A percentile compares a stretch with the other conserved stretches of the same genome.
phyloP scores from a whole-genome alignment of 2,113 vertebrate species.

The Cyphomyrus discorhynchus region DNA sequence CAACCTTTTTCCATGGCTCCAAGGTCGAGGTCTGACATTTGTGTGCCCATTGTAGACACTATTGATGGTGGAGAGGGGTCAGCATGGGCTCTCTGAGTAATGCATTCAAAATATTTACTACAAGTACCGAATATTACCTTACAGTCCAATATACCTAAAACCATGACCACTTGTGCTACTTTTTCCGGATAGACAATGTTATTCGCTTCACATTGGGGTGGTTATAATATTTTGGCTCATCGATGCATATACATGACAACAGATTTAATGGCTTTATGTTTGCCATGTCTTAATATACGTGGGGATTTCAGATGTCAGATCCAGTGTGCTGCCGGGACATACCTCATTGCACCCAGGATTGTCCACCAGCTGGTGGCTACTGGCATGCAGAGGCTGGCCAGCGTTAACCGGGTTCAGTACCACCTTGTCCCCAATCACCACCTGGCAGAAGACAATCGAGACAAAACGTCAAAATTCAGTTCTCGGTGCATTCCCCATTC shows the following conservation, averaged over 20 bases:
- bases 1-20: background rate
- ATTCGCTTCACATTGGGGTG: background rate
- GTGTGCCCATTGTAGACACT: background rate
- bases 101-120: background rate
- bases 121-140: background rate
- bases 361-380: slow-evolving; percentile 89
- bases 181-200: background rate
- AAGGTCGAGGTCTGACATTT: background rate
- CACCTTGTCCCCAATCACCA: slow-evolving; percentile 97
- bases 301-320: background rate
- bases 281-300: background rate
- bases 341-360: slow-evolving; percentile 98
- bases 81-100: background rate
- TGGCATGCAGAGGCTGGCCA: slow-evolving; percentile 93
- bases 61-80: background rate
- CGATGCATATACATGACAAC: background rate
- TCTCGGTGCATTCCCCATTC: background rate
- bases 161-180: background rate
- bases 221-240: background rate
- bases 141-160: background rate
- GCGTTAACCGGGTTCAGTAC: slow-evolving; percentile 96
- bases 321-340: slow-evolving; percentile 24
- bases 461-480: background rate
- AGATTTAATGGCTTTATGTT: background rate
- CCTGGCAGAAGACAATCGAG: slow-evolving; percentile 51